phyloP scores from a whole-genome alignment of 2,797 vertebrate genomes.

The Kryptopterus vitreolus region DNA sequence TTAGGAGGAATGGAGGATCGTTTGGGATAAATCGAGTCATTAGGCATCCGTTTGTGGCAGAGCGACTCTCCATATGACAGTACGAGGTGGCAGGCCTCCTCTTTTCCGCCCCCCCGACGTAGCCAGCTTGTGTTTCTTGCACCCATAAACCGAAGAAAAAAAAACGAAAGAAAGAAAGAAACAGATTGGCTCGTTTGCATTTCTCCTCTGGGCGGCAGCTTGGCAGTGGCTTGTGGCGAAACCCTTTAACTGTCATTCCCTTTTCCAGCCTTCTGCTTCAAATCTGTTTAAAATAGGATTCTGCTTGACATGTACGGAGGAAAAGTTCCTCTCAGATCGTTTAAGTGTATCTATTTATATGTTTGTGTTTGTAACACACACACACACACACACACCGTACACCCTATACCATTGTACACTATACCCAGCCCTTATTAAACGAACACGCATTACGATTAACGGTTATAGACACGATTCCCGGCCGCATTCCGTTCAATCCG shows the following conservation, averaged over 20 bases:
- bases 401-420: not conserved
- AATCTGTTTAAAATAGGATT: slow-evolving; percentile 27
- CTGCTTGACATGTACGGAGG: not conserved
- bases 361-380: not conserved
- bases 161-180: slow-evolving; percentile 77
- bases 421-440: not conserved
- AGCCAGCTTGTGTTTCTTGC: slow-evolving; percentile 86
- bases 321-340: not conserved
- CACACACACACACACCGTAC: too few relatives aligned
- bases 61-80: slow-evolving; percentile 92
- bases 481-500: not conserved
- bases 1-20: slow-evolving; percentile 84
- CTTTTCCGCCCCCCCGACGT: slow-evolving; percentile 61
- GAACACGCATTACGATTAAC: not conserved
- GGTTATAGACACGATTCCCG: not conserved
- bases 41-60: slow-evolving; percentile 95
- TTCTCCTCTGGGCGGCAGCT: slow-evolving; percentile 89
- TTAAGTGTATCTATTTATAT: not conserved
- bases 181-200: slow-evolving; percentile 91
- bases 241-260: slow-evolving; percentile 60
- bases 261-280: slow-evolving; percentile 37
- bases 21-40: slow-evolving; percentile 95
- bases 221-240: slow-evolving; percentile 70
- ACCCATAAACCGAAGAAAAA: slow-evolving; percentile 85
- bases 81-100: slow-evolving; percentile 64